Conservation (phyloP, 2,113 vertebrate genomes). For the Varanus komodoensis region DNA sequence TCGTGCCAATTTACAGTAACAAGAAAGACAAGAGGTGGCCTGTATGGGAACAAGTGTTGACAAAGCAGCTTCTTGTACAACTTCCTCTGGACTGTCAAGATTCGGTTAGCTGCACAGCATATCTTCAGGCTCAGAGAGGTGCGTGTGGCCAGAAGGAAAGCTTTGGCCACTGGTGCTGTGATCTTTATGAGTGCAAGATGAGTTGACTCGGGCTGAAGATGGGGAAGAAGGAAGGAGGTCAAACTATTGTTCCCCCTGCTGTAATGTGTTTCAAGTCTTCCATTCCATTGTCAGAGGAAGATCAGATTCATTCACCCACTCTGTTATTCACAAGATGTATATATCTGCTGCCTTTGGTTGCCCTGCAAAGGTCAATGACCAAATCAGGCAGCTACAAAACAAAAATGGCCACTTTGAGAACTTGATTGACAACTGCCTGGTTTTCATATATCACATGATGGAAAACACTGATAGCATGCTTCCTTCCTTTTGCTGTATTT, state of each 20-base stretch:
- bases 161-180: slow-evolving; percentile 39
- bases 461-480: background rate
- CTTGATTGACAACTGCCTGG: background rate
- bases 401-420: background rate
- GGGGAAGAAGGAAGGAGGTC: background rate
- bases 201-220: background rate
- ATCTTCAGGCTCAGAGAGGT: slow-evolving; percentile 49
- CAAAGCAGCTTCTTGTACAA: slow-evolving; percentile 74
- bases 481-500: background rate
- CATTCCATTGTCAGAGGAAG: background rate
- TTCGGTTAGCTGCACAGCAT: slow-evolving; percentile 58
- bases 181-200: slow-evolving; percentile 16
- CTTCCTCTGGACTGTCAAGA: slow-evolving; percentile 71
- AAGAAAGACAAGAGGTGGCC: slow-evolving; percentile 59
- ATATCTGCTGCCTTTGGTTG: background rate
- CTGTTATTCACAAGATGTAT: background rate
- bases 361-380: background rate
- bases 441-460: background rate
- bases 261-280: background rate
- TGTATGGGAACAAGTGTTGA: slow-evolving; percentile 65
- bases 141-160: background rate
- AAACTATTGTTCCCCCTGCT: background rate
- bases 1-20: slow-evolving; percentile 73
- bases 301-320: background rate
- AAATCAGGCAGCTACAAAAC: background rate